Conservation (phyloP, 2,113 vertebrate species). For the Stegastes partitus region DNA sequence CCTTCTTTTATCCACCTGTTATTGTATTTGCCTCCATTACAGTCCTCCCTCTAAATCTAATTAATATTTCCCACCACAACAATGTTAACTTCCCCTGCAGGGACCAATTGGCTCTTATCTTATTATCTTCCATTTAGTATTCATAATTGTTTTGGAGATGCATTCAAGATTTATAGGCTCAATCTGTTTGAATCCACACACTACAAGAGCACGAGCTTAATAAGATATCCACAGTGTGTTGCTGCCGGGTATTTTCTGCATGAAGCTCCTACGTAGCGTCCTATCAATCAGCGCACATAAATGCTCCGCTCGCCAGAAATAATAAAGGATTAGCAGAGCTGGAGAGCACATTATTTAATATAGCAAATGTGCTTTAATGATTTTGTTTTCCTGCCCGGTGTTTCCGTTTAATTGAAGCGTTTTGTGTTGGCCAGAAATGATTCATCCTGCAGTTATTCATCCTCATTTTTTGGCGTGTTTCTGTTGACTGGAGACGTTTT, state of each 20-base stretch:
- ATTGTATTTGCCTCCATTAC: not conserved
- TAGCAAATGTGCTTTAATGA: not conserved
- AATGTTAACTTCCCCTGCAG: conserved; percentile 23
- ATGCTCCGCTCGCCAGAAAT: no score
- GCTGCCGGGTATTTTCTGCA: conserved; percentile 52
- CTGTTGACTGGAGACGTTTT: conserved; percentile 17
- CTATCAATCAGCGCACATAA: conserved; percentile 39
- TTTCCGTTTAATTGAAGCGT: conserved; percentile 15
- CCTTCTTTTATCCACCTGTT: not conserved
- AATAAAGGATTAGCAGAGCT: conserved; percentile 25
- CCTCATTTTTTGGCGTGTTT: not conserved
- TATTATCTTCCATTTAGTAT: conserved; percentile 52
- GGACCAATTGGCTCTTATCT: conserved; percentile 33
- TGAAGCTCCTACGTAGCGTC: conserved; percentile 10
- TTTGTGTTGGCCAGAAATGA: not conserved
- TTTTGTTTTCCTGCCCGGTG: conserved; percentile 2
- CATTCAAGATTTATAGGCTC: conserved; percentile 33
- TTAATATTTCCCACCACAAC: conserved; percentile 14
- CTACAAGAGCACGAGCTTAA: conserved; percentile 26
- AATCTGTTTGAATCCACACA: conserved; percentile 17
- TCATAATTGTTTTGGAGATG: conserved; percentile 42
- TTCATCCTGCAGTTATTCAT: conserved; percentile 9
- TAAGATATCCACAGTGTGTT: conserved; percentile 32
- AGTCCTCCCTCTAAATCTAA: not conserved
- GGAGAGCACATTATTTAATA: conserved; percentile 3